phyloP scores from a whole-genome alignment of 1,140 invertebrate genomes.

The Drosophila lini region DNA sequence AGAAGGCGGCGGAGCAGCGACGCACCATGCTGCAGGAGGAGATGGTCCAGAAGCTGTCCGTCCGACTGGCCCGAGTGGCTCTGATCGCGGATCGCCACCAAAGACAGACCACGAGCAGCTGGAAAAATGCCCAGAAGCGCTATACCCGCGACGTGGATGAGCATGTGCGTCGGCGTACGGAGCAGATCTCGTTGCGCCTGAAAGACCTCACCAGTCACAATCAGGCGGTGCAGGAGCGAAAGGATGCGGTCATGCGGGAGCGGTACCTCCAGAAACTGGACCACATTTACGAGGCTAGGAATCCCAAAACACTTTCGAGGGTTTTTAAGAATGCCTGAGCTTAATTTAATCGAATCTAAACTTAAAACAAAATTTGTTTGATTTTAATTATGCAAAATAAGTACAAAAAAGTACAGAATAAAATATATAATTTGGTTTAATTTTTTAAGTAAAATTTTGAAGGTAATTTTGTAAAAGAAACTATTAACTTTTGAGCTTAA shows the following conservation, averaged over 20 bases:
- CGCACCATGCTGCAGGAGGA: neutral
- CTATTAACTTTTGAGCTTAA: too few species aligned
- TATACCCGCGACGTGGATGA: neutral
- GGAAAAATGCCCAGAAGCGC: neutral
- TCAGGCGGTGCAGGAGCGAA: neutral
- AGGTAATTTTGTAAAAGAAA: too few species aligned
- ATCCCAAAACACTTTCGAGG: neutral
- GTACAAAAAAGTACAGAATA: too few species aligned
- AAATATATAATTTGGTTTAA: too few species aligned
- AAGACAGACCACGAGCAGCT: neutral
- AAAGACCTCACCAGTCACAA: neutral
- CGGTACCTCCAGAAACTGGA: slow-evolving; percentile 40
- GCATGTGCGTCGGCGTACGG: neutral
- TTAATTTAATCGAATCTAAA: neutral
- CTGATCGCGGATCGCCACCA: slow-evolving; percentile 1
- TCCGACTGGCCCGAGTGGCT: neutral
- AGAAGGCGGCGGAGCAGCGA: neutral
- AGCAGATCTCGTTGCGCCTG: neutral
- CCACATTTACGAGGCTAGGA: slow-evolving; percentile 18
- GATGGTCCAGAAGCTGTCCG: neutral
- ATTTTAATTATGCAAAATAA: too few species aligned
- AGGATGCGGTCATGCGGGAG: slow-evolving; percentile 13
- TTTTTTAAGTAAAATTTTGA: too few species aligned
- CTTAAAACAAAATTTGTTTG: neutral
- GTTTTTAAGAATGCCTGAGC: neutral